Evolutionary conservation across 2,888 invertebrate genomes (phyloP).

Genomic region (Liodrosophila aerea): DNA sequence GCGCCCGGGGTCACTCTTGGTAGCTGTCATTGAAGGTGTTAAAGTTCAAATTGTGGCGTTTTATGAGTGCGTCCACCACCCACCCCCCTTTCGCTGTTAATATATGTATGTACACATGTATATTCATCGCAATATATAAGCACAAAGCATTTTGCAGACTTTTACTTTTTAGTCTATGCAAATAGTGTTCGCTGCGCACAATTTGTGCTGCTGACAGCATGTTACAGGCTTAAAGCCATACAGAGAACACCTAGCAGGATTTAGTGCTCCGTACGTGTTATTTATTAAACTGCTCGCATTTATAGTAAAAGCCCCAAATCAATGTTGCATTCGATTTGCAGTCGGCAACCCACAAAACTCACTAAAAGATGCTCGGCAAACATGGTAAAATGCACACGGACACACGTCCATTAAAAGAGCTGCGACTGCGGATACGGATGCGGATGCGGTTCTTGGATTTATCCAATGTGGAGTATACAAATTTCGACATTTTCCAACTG

Average conservation of each 20-base stretch:
- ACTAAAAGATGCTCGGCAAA: slow-evolving; percentile 12
- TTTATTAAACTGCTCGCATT: slow-evolving; percentile 19
- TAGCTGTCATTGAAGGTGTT: slow-evolving; percentile 73
- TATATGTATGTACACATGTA: slow-evolving; percentile 37
- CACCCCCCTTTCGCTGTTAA: neutral
- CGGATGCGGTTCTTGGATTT: slow-evolving; percentile 32
- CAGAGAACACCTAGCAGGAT: slow-evolving; percentile 3
- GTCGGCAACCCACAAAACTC: slow-evolving; percentile 29
- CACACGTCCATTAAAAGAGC: slow-evolving; percentile 11
- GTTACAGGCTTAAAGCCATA: slow-evolving; percentile 18
- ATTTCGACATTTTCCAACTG: slow-evolving; percentile 31
- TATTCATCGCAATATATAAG: slow-evolving; percentile 26
- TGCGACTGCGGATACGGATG: no score
- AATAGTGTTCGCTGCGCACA: slow-evolving; percentile 26
- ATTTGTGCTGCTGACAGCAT: slow-evolving; percentile 34
- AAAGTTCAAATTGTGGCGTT: slow-evolving; percentile 71
- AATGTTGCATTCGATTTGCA: slow-evolving; percentile 27
- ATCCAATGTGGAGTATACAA: slow-evolving; percentile 10
- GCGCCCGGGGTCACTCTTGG: slow-evolving; percentile 67
- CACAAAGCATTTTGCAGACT: slow-evolving; percentile 29
- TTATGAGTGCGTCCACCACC: slow-evolving; percentile 23
- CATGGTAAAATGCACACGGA: slow-evolving; percentile 4
- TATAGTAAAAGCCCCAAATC: slow-evolving; percentile 26
- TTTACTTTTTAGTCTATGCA: slow-evolving; percentile 49
- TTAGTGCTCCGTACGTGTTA: neutral